Percentiles rank a stretch among this genome's conserved stretches.
These are phyloP conservation scores for Cyanoderma ruficeps DNA, from an alignment of 2,113 vertebrate genomes.

Conservation along the genomic window DNA sequence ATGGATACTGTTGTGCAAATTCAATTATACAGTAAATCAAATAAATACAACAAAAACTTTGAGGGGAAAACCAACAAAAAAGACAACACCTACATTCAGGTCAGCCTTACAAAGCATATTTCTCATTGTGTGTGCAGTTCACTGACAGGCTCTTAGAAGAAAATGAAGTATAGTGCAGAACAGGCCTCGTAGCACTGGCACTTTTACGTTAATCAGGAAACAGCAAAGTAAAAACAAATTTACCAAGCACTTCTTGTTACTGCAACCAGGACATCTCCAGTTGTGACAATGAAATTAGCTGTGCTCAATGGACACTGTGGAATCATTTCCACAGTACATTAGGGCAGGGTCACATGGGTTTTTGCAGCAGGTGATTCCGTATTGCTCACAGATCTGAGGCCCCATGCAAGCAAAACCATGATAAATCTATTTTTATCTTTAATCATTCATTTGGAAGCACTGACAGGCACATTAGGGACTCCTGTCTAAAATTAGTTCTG, in stretches of 20 bases:
- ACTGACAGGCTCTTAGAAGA: not conserved
- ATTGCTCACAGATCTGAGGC: slow-evolving; percentile 37
- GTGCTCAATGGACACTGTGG: not conserved
- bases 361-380: not conserved
- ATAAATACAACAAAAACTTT: not conserved
- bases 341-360: not conserved
- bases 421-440: slow-evolving; percentile 50
- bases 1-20: not conserved
- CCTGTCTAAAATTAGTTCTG: slow-evolving; percentile 69
- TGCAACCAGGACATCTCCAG: not conserved
- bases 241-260: not conserved
- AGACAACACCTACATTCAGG: not conserved
- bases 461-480: slow-evolving; percentile 46
- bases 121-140: not conserved
- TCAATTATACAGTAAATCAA: not conserved
- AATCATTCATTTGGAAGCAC: slow-evolving; percentile 57
- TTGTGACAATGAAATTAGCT: slow-evolving; percentile 34
- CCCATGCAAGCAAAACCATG: not conserved
- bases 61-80: not conserved
- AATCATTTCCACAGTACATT: slow-evolving; percentile 30
- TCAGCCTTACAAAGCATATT: not conserved
- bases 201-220: not conserved
- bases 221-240: slow-evolving; percentile 15
- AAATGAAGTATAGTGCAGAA: not conserved
- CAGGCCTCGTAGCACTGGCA: not conserved